These are phyloP conservation scores for Gila orcuttii DNA, from an alignment of 2,113 vertebrate genomes.

Conservation along the genomic window DNA sequence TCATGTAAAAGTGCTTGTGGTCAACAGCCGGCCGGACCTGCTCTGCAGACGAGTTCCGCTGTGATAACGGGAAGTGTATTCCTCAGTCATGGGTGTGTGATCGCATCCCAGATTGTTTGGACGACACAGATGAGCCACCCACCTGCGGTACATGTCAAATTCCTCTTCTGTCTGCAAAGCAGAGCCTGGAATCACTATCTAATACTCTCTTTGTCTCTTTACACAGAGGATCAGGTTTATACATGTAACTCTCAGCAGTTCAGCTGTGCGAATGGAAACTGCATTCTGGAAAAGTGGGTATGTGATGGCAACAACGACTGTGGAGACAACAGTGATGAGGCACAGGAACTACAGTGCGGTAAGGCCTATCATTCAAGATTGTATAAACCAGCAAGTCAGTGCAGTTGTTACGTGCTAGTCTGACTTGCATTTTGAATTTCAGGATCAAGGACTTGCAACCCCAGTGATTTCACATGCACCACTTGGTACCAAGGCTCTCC, in stretches of 20 bases:
- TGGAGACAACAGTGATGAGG: constrained; percentile 92
- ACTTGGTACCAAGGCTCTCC: constrained; percentile 76
- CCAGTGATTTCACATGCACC: constrained; percentile 87
- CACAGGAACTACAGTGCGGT: constrained; percentile 76
- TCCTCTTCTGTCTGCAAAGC: neutral
- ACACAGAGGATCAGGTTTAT: constrained; percentile 64
- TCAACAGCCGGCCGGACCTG: constrained; percentile 84
- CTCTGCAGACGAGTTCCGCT: constrained; percentile 84
- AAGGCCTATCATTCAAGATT: constrained; percentile 40
- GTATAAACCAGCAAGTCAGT: neutral
- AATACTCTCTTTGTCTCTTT: neutral
- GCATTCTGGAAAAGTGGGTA: constrained; percentile 64
- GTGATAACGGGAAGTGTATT: constrained; percentile 88
- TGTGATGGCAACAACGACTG: constrained; percentile 90
- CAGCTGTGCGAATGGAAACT: constrained; percentile 75
- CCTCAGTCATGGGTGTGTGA: constrained; percentile 91
- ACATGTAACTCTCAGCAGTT: constrained; percentile 72
- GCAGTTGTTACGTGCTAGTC: neutral
- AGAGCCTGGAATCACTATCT: neutral
- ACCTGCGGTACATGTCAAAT: constrained; percentile 65
- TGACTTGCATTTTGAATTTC: neutral
- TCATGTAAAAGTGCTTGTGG: constrained; percentile 5
- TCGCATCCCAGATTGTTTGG: constrained; percentile 73
- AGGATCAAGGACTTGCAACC: constrained; percentile 81
- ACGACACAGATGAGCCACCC: constrained; percentile 74